Evolutionary conservation across 2,888 invertebrate genomes (phyloP).

Genomic region (Caenorhabditis imperialis): DNA sequence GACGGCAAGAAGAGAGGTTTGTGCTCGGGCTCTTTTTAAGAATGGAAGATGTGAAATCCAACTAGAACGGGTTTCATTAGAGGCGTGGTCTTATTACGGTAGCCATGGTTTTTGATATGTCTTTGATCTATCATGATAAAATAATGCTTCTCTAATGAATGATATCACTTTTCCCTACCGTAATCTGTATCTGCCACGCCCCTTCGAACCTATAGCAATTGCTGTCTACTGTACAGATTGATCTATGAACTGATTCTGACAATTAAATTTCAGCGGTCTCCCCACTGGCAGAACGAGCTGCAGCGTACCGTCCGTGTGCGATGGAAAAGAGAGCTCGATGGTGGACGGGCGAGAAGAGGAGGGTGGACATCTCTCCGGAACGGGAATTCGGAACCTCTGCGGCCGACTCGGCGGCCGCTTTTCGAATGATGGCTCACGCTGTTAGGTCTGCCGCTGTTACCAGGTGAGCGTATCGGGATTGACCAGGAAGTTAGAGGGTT

Average conservation of each 20-base stretch:
- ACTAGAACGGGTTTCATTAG: too few species aligned
- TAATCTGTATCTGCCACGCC: too few species aligned
- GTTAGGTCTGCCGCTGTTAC: constrained; percentile 63
- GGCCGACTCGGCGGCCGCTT: constrained; percentile 68
- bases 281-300: constrained; percentile 54
- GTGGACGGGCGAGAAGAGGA: constrained; percentile 72
- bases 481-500: not conserved
- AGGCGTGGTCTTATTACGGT: too few species aligned
- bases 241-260: too few species aligned
- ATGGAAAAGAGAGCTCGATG: constrained; percentile 71
- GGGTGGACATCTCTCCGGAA: constrained; percentile 67
- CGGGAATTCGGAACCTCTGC: constrained; percentile 54
- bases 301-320: constrained; percentile 61
- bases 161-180: too few species aligned
- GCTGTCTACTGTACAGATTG: too few species aligned
- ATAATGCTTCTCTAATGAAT: too few species aligned
- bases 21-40: too few species aligned
- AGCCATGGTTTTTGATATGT: too few species aligned
- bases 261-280: constrained; percentile 58
- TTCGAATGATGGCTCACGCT: constrained; percentile 68
- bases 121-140: too few species aligned
- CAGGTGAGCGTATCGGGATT: constrained; percentile 28
- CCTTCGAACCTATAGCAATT: too few species aligned
- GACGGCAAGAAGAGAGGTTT: constrained; percentile 38
- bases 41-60: too few species aligned